Evolutionary conservation across 2,113 vertebrate species (phyloP).

Genomic region (Scopus umbretta): DNA sequence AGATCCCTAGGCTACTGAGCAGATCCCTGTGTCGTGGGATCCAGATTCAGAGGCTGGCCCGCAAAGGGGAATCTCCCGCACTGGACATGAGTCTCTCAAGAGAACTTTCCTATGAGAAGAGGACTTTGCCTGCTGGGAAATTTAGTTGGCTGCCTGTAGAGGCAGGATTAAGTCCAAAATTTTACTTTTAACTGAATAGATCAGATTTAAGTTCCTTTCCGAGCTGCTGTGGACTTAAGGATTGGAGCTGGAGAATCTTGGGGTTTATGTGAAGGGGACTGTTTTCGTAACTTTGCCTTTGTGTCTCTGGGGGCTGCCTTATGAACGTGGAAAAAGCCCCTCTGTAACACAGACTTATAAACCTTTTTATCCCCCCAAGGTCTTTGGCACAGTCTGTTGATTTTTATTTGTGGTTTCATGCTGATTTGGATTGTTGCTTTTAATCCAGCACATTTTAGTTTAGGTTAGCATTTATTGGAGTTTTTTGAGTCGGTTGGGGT

Average conservation of each 20-base stretch:
- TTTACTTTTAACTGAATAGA: neutral
- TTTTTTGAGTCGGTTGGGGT: neutral
- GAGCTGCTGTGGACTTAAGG: neutral
- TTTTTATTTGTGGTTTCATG: constrained; percentile 58
- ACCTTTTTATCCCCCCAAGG: neutral
- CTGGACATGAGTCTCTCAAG: neutral
- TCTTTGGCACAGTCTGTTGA: constrained; percentile 27
- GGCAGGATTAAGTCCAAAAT: constrained; percentile 1
- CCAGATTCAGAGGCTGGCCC: neutral
- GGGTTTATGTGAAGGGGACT: neutral
- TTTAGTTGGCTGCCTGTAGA: neutral
- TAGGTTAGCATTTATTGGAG: neutral
- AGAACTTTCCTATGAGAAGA: neutral
- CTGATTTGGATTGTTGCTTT: constrained; percentile 39
- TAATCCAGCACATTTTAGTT: constrained; percentile 4
- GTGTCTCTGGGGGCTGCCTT: neutral
- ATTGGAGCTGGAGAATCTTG: neutral
- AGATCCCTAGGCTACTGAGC: neutral
- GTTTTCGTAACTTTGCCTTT: neutral
- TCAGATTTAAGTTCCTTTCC: neutral
- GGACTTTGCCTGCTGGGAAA: neutral
- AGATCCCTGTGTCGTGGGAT: neutral
- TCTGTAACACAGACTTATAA: constrained; percentile 3
- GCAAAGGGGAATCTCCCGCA: neutral
- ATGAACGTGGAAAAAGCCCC: constrained; percentile 16